Evolutionary conservation across 2,797 vertebrate species (phyloP).

Genomic region (Falco rusticolus): DNA sequence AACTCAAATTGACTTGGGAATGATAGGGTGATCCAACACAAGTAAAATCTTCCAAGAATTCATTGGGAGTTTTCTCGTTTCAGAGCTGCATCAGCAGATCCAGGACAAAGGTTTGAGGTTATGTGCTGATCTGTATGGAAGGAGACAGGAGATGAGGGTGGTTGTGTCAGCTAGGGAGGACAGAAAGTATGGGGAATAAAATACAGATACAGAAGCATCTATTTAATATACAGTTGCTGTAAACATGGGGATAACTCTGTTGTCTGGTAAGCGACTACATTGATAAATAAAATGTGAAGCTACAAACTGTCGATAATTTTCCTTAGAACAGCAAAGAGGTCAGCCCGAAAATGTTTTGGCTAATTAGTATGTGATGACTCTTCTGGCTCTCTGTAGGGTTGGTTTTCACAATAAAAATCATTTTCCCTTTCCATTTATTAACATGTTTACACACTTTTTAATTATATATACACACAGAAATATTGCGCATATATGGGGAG

Average conservation of each 20-base stretch:
- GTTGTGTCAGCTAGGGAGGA: neutral
- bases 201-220: neutral
- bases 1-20: neutral
- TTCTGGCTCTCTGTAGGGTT: neutral
- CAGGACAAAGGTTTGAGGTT: neutral
- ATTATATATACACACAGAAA: neutral
- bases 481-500: neutral
- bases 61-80: neutral
- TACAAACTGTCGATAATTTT: neutral
- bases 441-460: neutral
- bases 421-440: slow-evolving; percentile 7
- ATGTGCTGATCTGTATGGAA: neutral
- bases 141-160: neutral
- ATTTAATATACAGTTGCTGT: neutral
- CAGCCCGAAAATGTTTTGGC: neutral
- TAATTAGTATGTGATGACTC: neutral
- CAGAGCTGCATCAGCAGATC: neutral
- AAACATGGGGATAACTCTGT: neutral
- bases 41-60: neutral
- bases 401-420: neutral
- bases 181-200: neutral
- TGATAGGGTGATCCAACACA: neutral
- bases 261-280: neutral
- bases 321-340: neutral
- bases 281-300: neutral